These are phyloP conservation scores for Hypselothyrea guttata DNA, from an alignment of 2,888 invertebrate species.

Conservation along the genomic window DNA sequence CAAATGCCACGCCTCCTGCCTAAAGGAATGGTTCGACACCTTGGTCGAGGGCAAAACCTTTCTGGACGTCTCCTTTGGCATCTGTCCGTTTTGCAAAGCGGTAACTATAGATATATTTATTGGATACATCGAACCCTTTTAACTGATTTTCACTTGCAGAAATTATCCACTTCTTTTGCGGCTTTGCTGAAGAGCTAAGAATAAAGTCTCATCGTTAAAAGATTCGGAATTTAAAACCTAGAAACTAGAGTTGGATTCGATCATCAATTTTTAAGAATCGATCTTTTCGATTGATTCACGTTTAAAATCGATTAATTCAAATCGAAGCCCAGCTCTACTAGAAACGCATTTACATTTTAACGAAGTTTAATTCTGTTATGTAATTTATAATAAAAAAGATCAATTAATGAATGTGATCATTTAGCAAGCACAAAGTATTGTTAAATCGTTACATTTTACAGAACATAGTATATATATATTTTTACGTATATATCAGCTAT, in stretches of 20 bases:
- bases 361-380: background rate
- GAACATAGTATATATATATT: background rate
- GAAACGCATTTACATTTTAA: background rate
- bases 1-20: constrained; percentile 79
- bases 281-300: no score
- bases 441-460: no score
- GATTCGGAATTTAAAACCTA: no score
- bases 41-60: constrained; percentile 78
- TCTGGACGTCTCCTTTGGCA: constrained; percentile 79
- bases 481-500: constrained; percentile 15
- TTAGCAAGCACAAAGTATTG: constrained; percentile 9
- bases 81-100: constrained; percentile 81
- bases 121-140: no score
- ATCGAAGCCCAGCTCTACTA: no score
- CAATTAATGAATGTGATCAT: background rate
- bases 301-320: no score
- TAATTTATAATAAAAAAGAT: background rate
- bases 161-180: constrained; percentile 80
- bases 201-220: no score
- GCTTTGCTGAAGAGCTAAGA: constrained; percentile 71
- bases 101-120: constrained; percentile 68
- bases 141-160: constrained; percentile 58
- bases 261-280: no score
- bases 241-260: no score
- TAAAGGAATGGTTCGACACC: constrained; percentile 81